Conservation (phyloP, 2,797 vertebrate genomes). For the Hypotaenidia okinawae region DNA sequence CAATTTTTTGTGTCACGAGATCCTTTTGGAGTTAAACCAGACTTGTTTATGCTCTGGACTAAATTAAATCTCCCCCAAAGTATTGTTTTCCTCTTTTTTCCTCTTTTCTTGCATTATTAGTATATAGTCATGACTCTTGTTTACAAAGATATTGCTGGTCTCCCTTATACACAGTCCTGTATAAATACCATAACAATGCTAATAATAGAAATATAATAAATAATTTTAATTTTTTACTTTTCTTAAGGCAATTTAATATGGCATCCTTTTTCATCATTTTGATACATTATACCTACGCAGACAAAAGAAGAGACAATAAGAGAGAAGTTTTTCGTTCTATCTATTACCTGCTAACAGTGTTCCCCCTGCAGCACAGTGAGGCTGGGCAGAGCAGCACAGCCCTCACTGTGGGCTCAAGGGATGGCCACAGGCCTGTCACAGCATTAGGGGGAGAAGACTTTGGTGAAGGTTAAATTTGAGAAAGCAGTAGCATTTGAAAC, state of each 20-base stretch:
- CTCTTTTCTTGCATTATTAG: not conserved
- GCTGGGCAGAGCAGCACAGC: accelerated
- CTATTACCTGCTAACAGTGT: not conserved
- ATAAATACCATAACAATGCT: not conserved
- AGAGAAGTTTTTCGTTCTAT: accelerated
- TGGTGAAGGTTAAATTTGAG: not conserved
- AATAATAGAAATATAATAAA: not conserved
- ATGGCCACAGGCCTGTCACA: not conserved
- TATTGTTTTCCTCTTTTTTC: not conserved
- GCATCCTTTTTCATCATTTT: not conserved
- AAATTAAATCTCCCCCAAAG: not conserved
- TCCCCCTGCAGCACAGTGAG: not conserved
- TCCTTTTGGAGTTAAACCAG: not conserved
- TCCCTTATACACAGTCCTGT: not conserved
- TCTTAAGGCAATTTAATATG: not conserved
- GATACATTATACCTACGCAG: not conserved
- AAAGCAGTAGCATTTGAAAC: accelerated
- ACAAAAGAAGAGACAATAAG: not conserved
- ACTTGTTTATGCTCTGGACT: not conserved
- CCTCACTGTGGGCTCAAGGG: not conserved
- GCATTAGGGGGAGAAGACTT: not conserved
- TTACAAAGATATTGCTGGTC: not conserved
- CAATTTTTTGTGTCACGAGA: not conserved
- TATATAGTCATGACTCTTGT: not conserved
- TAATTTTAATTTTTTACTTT: not conserved